Conservation (phyloP, 1,140 invertebrate genomes). For the Trichonephila clavipes region DNA sequence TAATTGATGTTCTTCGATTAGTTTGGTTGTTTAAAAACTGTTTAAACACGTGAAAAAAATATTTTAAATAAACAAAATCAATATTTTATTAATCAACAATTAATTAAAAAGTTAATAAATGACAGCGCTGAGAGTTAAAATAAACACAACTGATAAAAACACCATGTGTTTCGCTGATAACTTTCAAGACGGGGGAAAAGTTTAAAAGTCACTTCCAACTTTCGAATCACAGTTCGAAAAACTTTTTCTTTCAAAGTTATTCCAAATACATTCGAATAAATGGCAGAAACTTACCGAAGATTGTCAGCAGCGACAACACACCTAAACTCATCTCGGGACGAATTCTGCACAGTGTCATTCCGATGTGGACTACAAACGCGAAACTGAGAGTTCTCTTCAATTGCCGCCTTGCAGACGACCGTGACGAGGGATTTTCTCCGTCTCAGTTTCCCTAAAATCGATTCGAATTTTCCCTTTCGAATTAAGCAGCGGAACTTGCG, state of each 20-base stretch:
- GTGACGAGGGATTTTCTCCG: constrained; percentile 4
- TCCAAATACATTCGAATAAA: not conserved
- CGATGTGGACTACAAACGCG: not conserved
- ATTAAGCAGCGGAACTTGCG: not conserved
- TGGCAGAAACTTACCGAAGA: not conserved
- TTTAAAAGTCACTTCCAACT: not conserved
- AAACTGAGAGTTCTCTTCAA: not conserved
- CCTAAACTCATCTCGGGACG: constrained; percentile 1
- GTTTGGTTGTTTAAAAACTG: too few species aligned
- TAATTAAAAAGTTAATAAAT: not conserved
- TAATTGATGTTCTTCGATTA: too few species aligned
- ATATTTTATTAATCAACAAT: not conserved
- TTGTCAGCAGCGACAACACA: not conserved
- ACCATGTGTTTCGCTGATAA: constrained; percentile 9
- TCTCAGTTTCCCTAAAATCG: constrained; percentile 1
- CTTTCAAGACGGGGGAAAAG: not conserved
- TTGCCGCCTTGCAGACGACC: constrained; percentile 15
- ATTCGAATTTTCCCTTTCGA: constrained; percentile 6
- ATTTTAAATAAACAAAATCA: not conserved
- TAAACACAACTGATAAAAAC: constrained; percentile 16
- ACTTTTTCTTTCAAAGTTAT: not conserved
- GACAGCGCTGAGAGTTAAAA: not conserved
- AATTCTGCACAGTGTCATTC: not conserved
- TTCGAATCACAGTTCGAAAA: not conserved
- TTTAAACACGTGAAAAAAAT: not conserved